Percentiles rank a stretch among this genome's conserved stretches.
Conservation (phyloP, 2,113 vertebrate species). For the Pygoscelis antarcticus region DNA sequence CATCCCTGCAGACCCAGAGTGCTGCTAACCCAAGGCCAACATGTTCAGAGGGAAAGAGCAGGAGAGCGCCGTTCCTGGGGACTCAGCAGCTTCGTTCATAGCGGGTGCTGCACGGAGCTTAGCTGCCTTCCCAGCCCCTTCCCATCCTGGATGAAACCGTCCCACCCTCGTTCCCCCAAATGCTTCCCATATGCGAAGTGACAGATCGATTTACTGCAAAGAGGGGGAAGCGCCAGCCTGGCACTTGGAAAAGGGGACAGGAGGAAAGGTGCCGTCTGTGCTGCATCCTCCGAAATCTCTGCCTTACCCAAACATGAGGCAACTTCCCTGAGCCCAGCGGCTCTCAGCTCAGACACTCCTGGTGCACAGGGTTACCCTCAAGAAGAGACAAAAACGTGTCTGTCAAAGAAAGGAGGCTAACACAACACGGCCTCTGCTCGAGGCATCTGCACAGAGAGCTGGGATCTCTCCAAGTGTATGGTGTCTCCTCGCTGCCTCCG, state of each 20-base stretch:
- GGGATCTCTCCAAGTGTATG: background rate
- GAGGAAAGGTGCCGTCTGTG: background rate
- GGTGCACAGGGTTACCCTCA: background rate
- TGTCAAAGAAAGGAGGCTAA: background rate
- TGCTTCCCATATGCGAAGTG: accelerated
- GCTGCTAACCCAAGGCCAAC: background rate
- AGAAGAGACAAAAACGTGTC: accelerated
- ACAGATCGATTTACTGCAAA: background rate
- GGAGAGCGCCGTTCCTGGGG: background rate
- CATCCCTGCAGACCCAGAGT: accelerated
- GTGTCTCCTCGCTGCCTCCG: background rate
- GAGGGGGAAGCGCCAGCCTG: background rate
- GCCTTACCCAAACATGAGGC: accelerated
- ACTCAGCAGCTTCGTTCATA: accelerated
- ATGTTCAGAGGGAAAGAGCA: background rate
- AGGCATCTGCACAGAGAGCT: background rate
- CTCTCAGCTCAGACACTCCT: background rate
- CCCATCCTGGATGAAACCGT: background rate
- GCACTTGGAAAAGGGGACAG: background rate
- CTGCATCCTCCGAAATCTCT: background rate
- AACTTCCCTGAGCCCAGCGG: accelerated
- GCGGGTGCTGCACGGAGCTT: accelerated
- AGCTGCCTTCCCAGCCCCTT: background rate
- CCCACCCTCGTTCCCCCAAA: background rate
- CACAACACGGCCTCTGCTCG: background rate